A percentile compares a stretch with the other conserved stretches of the same genome.
These are phyloP conservation scores for Holothuria scabra DNA, from an alignment of 53 echinoderm and acorn worm genomes.

Conservation along the genomic window DNA sequence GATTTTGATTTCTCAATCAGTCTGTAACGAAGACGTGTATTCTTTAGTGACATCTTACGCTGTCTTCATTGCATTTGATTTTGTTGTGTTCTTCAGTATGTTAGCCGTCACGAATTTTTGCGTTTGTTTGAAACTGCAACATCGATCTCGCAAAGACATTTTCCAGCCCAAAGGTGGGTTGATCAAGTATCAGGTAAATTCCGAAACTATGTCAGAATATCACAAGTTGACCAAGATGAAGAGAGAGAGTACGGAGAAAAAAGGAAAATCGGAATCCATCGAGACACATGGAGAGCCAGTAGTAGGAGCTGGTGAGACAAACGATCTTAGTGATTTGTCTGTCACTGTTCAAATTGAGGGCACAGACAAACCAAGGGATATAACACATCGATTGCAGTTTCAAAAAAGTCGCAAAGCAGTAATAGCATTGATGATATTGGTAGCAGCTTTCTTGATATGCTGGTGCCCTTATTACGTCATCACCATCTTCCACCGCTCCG, in stretches of 20 bases:
- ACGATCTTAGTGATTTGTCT: neutral
- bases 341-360: neutral
- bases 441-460: neutral
- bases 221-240: neutral
- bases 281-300: neutral
- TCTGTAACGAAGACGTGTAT: too few relatives aligned
- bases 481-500: neutral
- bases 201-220: neutral
- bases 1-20: too few relatives aligned
- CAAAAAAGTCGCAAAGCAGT: slow-evolving; percentile 11
- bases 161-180: neutral
- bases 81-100: too few relatives aligned
- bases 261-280: neutral
- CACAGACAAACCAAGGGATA: neutral
- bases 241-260: neutral
- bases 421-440: neutral
- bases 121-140: slow-evolving; percentile 13
- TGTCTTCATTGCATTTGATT: too few relatives aligned
- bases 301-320: too few relatives aligned
- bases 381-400: neutral
- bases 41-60: too few relatives aligned
- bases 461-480: slow-evolving; percentile 37
- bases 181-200: too few relatives aligned
- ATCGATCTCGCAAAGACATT: slow-evolving; percentile 1
- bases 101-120: too few relatives aligned